Percentiles rank a stretch among this genome's conserved stretches.
Evolutionary conservation across 2,888 invertebrate genomes (phyloP).

Genomic region (Petrolisthes cinctipes): DNA sequence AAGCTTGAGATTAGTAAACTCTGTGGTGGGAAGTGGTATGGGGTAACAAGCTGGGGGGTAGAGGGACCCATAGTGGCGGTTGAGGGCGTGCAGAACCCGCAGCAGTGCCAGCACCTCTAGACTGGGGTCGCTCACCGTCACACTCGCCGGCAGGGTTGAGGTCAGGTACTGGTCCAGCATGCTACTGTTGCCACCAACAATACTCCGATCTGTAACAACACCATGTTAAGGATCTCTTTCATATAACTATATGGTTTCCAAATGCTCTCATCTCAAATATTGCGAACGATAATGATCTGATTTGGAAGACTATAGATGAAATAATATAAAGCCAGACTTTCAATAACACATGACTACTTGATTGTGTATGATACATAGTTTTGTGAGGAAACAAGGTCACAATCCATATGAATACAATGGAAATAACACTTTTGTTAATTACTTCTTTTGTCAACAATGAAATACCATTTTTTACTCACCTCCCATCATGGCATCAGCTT

Average conservation of each 20-base stretch:
- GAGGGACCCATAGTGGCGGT: conserved; percentile 90
- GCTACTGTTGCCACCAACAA: conserved; percentile 48
- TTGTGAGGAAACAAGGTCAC: too few species aligned
- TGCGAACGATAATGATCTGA: too few species aligned
- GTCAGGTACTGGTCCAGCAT: conserved; percentile 82
- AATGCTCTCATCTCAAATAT: too few species aligned
- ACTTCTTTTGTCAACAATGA: too few species aligned
- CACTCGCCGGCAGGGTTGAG: conserved; percentile 80
- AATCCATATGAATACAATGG: too few species aligned
- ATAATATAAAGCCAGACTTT: too few species aligned
- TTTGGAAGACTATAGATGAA: neutral
- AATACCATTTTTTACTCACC: conserved; percentile 11
- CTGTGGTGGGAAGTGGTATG: conserved; percentile 69
- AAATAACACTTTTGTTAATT: too few species aligned
- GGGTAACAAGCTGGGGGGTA: conserved; percentile 73
- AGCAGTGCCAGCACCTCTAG: conserved; percentile 90
- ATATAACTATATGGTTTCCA: too few species aligned
- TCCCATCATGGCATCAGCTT: conserved; percentile 45
- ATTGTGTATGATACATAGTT: too few species aligned
- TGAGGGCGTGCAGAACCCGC: conserved; percentile 90
- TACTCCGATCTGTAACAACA: conserved; percentile 43
- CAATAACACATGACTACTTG: too few species aligned
- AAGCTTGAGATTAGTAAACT: conserved; percentile 93
- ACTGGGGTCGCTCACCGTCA: conserved; percentile 90
- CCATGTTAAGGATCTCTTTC: too few species aligned